Percentiles rank a stretch among this genome's conserved stretches.
phyloP scores from a whole-genome alignment of 2,797 vertebrate genomes.

The Odontamblyopus lacepedii region DNA sequence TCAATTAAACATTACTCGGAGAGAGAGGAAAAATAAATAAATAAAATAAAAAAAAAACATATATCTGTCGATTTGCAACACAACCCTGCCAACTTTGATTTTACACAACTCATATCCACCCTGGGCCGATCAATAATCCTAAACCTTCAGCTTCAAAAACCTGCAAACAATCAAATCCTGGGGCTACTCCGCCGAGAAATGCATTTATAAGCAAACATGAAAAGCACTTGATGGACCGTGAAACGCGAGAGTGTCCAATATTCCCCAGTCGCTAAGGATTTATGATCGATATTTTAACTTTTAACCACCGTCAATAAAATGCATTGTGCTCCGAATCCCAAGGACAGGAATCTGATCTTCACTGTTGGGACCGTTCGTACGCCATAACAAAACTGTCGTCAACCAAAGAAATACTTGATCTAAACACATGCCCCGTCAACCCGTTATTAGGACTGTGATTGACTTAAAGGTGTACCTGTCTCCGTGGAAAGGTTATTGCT shows the following conservation, averaged over 20 bases:
- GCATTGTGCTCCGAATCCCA: constrained; percentile 12
- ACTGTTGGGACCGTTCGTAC: neutral
- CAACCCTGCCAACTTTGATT: neutral
- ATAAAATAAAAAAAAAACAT: too few species aligned
- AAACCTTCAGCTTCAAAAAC: constrained; percentile 11
- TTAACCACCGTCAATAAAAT: constrained; percentile 17
- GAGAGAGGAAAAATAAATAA: neutral
- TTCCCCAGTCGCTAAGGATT: constrained; percentile 13
- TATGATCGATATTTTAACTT: constrained; percentile 25
- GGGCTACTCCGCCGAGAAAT: neutral
- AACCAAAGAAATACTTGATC: too few species aligned
- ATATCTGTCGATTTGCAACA: neutral
- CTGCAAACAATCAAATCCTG: constrained; percentile 10
- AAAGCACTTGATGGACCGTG: constrained; percentile 3
- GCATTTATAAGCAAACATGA: constrained; percentile 12
- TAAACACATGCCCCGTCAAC: too few species aligned
- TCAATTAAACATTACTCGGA: neutral
- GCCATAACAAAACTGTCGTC: too few species aligned
- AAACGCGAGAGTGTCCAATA: constrained; percentile 13
- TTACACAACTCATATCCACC: constrained; percentile 4
- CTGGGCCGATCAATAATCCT: neutral
- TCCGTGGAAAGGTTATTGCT: too few species aligned
- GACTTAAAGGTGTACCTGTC: too few species aligned
- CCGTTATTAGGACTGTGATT: too few species aligned
- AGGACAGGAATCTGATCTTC: constrained; percentile 10